These are phyloP conservation scores for Ptychochromis oligacanthus DNA, from an alignment of 2,113 vertebrate genomes.

Conservation along the genomic window DNA sequence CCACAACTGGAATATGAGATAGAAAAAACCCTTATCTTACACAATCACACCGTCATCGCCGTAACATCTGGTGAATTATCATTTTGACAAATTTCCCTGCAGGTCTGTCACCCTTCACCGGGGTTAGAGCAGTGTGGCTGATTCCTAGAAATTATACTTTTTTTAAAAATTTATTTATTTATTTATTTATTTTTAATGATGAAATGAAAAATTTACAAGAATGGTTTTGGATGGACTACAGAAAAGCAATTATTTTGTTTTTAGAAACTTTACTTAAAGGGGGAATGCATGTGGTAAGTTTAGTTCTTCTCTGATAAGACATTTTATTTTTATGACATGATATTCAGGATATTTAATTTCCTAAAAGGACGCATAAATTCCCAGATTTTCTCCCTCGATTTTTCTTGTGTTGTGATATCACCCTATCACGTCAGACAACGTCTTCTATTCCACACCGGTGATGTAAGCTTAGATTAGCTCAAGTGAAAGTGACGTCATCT, in stretches of 20 bases:
- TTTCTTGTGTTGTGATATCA: not conserved
- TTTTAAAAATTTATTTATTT: not conserved
- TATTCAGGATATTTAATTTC: not conserved
- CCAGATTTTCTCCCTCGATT: not conserved
- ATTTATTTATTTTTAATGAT: not conserved
- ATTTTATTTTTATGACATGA: not conserved
- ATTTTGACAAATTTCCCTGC: not conserved
- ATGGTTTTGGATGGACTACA: not conserved
- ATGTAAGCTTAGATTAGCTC: conserved; percentile 29
- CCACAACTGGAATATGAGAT: conserved; percentile 62
- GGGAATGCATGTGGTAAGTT: not conserved
- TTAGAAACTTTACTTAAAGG: not conserved
- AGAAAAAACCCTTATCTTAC: conserved; percentile 9
- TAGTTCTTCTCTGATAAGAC: not conserved
- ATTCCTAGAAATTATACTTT: conserved; percentile 25
- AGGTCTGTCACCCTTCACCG: not conserved
- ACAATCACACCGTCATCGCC: conserved; percentile 53
- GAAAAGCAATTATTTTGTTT: conserved; percentile 1
- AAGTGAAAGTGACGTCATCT: conserved; percentile 61
- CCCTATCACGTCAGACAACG: not conserved
- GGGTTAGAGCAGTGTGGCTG: not conserved
- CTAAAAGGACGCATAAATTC: not conserved
- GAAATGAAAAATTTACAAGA: not conserved
- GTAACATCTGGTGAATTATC: conserved; percentile 16
- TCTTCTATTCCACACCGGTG: conserved; percentile 6